Evolutionary conservation across 2,888 invertebrate genomes (phyloP), one percentile per base, ranked within the genome.

Genomic region (Nezara viridula): DNA sequence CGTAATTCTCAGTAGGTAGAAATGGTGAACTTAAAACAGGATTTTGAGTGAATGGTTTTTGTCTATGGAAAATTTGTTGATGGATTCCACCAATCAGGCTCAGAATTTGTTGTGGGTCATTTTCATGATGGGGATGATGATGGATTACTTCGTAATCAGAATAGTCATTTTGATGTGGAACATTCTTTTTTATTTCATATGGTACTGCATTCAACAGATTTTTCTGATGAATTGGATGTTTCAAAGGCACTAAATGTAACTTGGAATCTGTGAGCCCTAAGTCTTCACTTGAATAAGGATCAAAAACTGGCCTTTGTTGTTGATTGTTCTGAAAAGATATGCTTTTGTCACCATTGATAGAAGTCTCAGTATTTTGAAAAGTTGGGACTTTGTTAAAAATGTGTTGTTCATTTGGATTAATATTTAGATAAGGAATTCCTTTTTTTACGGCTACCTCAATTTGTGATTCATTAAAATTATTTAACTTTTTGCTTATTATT

Each of bases 1-100:
- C 90, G 12, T 91, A 77, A 81, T 90, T 90, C 73, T 91, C 90
- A 24, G 90, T 90, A 24, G 87, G 60, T 14, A 88, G 66, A 55
- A 50, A 90, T n/a, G 89, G 90, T 40, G 89, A 86, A 37, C 50
- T 86, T 44, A 44, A 40, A 40, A 66, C 40, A 40, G 89, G 86
- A 16, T 60, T 89, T 44, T 85, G 86, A 37, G 50, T 86, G 37
- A 86, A 89, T 10, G 90, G 89, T 87, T 87, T 87, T 40, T 66
- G 49, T 27, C 14, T 40, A 47, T 87, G 87, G 40, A 73, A 66
- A 60, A 66, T n/a, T 40, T 73, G 44, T 66, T 87, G 60, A 27
- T 60, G 87, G 12, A 87, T 47, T 27, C 73, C 66, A 27, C 60
- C 60, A 47, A 66, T 60, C 10, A 87, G 60, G n/a, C 60, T 87